Conservation (phyloP, 2,888 invertebrate genomes). For the Polyommatus icarus region DNA sequence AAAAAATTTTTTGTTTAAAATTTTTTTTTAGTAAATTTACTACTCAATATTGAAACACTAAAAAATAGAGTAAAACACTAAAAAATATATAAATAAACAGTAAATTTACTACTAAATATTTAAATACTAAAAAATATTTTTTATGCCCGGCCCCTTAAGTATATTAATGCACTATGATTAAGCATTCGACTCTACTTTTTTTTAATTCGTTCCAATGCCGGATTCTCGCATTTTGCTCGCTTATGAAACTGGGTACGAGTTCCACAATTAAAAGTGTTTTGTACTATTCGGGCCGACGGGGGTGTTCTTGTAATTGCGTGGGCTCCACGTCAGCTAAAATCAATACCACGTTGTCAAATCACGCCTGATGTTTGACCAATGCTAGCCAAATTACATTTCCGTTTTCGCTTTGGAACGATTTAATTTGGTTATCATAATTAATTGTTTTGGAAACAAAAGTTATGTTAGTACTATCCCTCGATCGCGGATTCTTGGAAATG, state of each 20-base stretch:
- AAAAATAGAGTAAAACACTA: no score
- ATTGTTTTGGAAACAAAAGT: background rate
- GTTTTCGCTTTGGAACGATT: background rate
- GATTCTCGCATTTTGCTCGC: background rate
- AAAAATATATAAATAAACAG: no score
- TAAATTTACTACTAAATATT: no score
- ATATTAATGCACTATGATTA: no score
- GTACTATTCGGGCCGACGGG: background rate
- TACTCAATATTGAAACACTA: no score
- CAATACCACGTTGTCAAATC: conserved; percentile 23
- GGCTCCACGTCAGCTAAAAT: conserved; percentile 17
- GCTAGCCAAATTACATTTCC: background rate
- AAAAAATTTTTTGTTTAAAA: no score
- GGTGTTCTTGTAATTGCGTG: conserved; percentile 11
- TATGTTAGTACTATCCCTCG: no score
- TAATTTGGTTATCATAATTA: background rate
- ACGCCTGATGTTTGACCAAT: background rate
- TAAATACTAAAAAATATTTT: no score
- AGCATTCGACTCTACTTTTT: background rate
- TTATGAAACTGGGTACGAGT: background rate
- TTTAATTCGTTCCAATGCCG: background rate
- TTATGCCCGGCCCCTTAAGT: no score
- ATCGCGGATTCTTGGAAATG: no score
- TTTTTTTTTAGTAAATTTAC: no score
- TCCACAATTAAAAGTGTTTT: background rate